A percentile compares a stretch with the other conserved stretches of the same genome.
phyloP scores from a whole-genome alignment of 2,888 invertebrate species.

The Nemapogon koenigi region DNA sequence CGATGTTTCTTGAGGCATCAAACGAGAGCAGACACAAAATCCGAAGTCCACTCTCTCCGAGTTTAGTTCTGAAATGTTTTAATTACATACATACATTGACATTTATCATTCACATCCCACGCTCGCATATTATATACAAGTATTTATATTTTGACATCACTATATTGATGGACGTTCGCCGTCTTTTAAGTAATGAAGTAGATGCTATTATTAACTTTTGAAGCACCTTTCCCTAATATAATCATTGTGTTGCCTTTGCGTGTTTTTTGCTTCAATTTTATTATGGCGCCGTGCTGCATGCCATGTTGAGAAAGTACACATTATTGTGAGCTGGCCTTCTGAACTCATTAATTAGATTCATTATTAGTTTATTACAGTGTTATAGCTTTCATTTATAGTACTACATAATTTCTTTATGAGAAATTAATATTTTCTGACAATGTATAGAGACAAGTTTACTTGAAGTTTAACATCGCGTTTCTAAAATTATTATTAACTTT shows the following conservation, averaged over 20 bases:
- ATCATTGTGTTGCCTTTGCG: constrained; percentile 40
- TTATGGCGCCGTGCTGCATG: constrained; percentile 33
- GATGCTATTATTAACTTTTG: constrained; percentile 39
- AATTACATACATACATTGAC: too few relatives aligned
- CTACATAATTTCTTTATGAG: too few relatives aligned
- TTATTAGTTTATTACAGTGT: constrained; percentile 11
- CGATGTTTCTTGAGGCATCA: too few relatives aligned
- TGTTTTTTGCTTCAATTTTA: constrained; percentile 35
- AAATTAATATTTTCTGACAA: too few relatives aligned
- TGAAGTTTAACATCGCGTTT: too few relatives aligned
- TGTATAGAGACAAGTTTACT: too few relatives aligned
- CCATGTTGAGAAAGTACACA: constrained; percentile 44
- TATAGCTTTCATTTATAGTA: too few relatives aligned
- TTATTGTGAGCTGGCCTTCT: constrained; percentile 28
- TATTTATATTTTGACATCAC: background rate
- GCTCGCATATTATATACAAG: constrained; percentile 2
- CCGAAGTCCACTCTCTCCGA: too few relatives aligned
- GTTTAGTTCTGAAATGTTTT: too few relatives aligned
- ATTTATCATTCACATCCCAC: too few relatives aligned
- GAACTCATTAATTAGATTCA: constrained; percentile 33
- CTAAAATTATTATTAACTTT: too few relatives aligned
- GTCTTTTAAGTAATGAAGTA: constrained; percentile 26
- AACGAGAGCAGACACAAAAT: too few relatives aligned
- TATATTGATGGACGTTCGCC: constrained; percentile 6
- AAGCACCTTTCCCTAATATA: constrained; percentile 45